Evolutionary conservation across 2,888 invertebrate genomes (phyloP).

Genomic region (Luperina testacea): DNA sequence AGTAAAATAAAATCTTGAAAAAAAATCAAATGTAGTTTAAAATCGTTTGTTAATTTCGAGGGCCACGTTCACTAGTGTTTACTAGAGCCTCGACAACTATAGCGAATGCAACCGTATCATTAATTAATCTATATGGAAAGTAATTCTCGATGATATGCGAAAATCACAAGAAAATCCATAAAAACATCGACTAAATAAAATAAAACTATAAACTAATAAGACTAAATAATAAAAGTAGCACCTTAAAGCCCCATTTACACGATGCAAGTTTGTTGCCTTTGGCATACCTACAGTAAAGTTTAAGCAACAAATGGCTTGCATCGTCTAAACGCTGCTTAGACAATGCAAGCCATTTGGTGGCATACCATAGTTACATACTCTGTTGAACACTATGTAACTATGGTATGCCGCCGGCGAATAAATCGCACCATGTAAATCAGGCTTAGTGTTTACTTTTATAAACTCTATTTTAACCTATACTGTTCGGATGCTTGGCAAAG

Average conservation of each 20-base stretch:
- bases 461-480: background rate
- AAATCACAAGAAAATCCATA: background rate
- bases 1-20: too few relatives aligned
- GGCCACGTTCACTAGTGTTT: background rate
- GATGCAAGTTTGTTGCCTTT: background rate
- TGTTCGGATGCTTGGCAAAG: background rate
- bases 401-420: background rate
- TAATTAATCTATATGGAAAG: background rate
- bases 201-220: too few relatives aligned
- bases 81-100: background rate
- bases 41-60: background rate
- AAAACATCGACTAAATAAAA: background rate
- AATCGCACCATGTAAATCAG: background rate
- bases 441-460: background rate
- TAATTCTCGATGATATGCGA: background rate
- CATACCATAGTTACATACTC: too few relatives aligned
- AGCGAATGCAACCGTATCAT: background rate
- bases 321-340: background rate
- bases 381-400: too few relatives aligned
- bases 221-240: too few relatives aligned
- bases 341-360: background rate
- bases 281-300: background rate
- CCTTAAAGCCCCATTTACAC: background rate
- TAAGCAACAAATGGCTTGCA: background rate
- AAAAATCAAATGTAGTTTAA: background rate